Evolutionary conservation across 53 echinoderm and acorn worm species (phyloP).

Genomic region (Hippasteria phrygiana): DNA sequence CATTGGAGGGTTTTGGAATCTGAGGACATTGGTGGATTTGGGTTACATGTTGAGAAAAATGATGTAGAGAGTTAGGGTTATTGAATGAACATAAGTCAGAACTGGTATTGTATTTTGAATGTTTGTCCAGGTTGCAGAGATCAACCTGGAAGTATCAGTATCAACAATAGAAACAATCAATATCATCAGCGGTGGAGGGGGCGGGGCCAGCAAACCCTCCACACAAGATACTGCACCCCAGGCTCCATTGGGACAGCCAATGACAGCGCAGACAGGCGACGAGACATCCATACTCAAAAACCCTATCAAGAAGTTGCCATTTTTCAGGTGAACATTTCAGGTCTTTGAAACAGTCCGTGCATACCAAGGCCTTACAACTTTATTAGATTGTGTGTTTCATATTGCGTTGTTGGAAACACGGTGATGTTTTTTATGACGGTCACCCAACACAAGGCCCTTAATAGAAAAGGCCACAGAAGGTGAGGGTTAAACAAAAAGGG

Average conservation of each 20-base stretch:
- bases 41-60: too few relatives aligned
- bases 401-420: too few relatives aligned
- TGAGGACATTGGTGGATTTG: too few relatives aligned
- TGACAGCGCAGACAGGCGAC: slow-evolving; percentile 29
- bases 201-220: slow-evolving; percentile 31
- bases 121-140: neutral
- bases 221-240: neutral
- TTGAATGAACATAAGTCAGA: too few relatives aligned
- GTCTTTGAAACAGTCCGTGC: neutral
- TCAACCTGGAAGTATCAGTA: slow-evolving; percentile 48
- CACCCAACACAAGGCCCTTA: too few relatives aligned
- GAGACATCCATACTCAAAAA: slow-evolving; percentile 77
- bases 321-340: slow-evolving; percentile 80
- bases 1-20: too few relatives aligned
- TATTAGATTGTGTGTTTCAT: too few relatives aligned
- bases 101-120: neutral
- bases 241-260: neutral
- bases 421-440: too few relatives aligned
- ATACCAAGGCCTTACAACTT: too few relatives aligned
- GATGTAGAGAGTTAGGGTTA: too few relatives aligned
- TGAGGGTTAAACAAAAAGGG: too few relatives aligned
- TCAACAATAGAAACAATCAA: slow-evolving; percentile 54
- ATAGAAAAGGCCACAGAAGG: too few relatives aligned
- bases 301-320: slow-evolving; percentile 93
- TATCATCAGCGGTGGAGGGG: slow-evolving; percentile 14